Conservation (phyloP, 2,888 invertebrate genomes). For the Agriotes lineatus region DNA sequence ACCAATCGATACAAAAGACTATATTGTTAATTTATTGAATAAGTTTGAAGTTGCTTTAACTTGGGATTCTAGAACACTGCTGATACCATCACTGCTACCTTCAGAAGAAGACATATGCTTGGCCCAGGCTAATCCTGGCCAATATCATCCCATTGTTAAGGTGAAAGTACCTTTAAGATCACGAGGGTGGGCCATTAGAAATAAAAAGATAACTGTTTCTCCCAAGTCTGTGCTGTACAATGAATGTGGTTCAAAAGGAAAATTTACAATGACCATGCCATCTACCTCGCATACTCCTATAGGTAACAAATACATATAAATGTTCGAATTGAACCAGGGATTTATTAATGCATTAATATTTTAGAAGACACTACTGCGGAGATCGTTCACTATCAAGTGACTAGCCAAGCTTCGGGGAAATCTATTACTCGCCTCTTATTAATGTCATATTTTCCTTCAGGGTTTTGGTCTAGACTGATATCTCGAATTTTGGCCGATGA, state of each 20-base stretch:
- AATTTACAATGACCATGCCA: slow-evolving; percentile 62
- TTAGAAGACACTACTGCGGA: slow-evolving; percentile 20
- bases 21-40: slow-evolving; percentile 91
- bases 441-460: slow-evolving; percentile 97
- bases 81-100: slow-evolving; percentile 94
- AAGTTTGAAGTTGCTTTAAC: slow-evolving; percentile 98
- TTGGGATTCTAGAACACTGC: slow-evolving; percentile 91
- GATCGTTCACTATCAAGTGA: slow-evolving; percentile 56
- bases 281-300: slow-evolving; percentile 46
- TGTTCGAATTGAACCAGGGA: too few species aligned
- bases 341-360: slow-evolving; percentile 27
- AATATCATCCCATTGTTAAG: slow-evolving; percentile 64
- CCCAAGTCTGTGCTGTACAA: slow-evolving; percentile 65
- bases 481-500: slow-evolving; percentile 93
- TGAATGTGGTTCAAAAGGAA: slow-evolving; percentile 57
- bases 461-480: slow-evolving; percentile 96
- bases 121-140: slow-evolving; percentile 64
- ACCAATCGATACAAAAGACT: slow-evolving; percentile 77
- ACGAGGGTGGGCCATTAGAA: slow-evolving; percentile 75
- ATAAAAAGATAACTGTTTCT: slow-evolving; percentile 70
- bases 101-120: slow-evolving; percentile 76
- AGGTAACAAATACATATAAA: slow-evolving; percentile 38
- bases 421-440: slow-evolving; percentile 83
- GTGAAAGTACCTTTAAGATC: slow-evolving; percentile 74
- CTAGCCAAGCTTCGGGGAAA: slow-evolving; percentile 69